Base-by-base conservation (phyloP, 2,888 invertebrate genomes). In the Apotomis capreana region DNA sequence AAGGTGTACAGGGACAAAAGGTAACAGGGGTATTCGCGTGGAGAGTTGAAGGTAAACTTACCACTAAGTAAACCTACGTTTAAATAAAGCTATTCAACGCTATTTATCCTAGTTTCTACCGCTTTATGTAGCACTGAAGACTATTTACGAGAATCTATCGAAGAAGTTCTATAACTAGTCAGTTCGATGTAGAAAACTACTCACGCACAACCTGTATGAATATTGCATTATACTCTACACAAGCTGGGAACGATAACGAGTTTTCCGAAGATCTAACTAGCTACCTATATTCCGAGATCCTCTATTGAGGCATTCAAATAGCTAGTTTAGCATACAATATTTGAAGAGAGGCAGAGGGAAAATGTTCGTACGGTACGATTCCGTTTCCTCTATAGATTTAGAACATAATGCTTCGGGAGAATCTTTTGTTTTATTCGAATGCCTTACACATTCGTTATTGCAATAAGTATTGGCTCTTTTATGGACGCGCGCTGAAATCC, bases 291-390 rank as follows among this genome's bases (percentile, higher is more conserved):
- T 64, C 59, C 55, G 63, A 55, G 58, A 71, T 71, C 71, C 67
- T 67, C 67, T 74, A 76, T 77, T 76, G 78, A 78, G 76, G 85
- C 82, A 87, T 87, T 84, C 80, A 85, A 87, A 87, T 88, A 78
- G 83, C 83, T 81, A 81, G 79, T 83, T 87, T 86, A 84, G 84
- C 84, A 86, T 85, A 84, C 82, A 83, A 86, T 87, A 86, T 85
- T 79, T 71, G 61, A 67, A 67, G 71, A 70, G 63, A 71, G 61
- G 67, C 64, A 65, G 70, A 70, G 52, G 64, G 54, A 63, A 70
- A 67, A 71, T 13, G 67, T 55, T 62, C 61, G 57, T 67, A 60
- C 54, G 57, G 69, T 26, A 13, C 46, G 55, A 46, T 67, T 67
- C 70, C 65, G 54, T 65, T 65, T 64, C 40, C 61, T 57, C 49